These are phyloP conservation scores for Subanguina moxae DNA, from an alignment of 1,140 invertebrate species.

Conservation along the genomic window DNA sequence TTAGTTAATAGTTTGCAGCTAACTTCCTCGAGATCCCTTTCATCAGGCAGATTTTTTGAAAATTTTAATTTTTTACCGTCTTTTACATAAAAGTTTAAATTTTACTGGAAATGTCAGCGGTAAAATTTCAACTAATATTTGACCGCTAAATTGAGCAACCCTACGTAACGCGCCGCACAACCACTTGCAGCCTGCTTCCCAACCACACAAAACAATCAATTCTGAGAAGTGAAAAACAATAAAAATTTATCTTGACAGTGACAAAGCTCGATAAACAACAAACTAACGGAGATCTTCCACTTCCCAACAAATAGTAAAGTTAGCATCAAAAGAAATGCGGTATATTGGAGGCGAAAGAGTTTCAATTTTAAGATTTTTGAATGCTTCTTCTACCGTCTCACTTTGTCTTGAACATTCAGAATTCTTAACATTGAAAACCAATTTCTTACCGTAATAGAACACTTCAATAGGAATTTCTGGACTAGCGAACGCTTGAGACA, in stretches of 20 bases:
- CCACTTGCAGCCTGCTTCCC: too few relatives aligned
- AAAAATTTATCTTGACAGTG: neutral
- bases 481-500: slow-evolving; percentile 6
- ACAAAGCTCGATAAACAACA: neutral
- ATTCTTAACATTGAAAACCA: slow-evolving; percentile 5
- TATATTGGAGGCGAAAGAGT: neutral
- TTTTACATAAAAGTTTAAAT: too few relatives aligned
- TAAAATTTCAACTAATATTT: too few relatives aligned
- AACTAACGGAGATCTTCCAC: neutral
- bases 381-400: neutral
- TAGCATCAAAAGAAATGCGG: neutral
- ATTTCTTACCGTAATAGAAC: slow-evolving; percentile 18
- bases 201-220: neutral
- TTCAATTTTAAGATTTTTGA: neutral
- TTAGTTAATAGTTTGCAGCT: too few relatives aligned
- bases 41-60: too few relatives aligned
- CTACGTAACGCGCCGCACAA: too few relatives aligned
- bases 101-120: too few relatives aligned
- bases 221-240: neutral
- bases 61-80: too few relatives aligned
- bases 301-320: neutral
- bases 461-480: neutral
- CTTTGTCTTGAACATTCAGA: neutral
- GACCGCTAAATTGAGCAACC: too few relatives aligned
- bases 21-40: too few relatives aligned